Conservation (phyloP, 2,113 vertebrate genomes). For the rabbit (Oryctolagus cuniculus) region DNA sequence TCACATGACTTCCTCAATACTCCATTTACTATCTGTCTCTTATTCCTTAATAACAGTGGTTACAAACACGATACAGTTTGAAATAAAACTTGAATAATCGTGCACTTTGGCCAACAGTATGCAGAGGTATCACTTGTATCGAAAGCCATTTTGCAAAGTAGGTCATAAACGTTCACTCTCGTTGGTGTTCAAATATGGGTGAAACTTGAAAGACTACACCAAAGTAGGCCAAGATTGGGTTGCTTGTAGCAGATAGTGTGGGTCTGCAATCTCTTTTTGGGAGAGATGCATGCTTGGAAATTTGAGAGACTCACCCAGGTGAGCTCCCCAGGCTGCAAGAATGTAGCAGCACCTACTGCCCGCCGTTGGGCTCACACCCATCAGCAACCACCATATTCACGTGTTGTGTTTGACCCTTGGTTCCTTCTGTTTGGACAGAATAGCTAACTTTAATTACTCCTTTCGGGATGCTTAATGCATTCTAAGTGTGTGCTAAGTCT, state of each 20-base stretch:
- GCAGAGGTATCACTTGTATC: not conserved
- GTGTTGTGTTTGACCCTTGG: conserved; percentile 10
- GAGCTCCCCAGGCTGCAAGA: too few species aligned
- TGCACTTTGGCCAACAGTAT: not conserved
- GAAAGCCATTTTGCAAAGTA: not conserved
- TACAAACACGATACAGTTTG: not conserved
- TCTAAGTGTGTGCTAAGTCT: conserved; percentile 73
- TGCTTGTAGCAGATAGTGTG: not conserved
- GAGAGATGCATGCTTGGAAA: not conserved
- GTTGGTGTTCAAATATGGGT: not conserved
- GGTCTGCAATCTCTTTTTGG: not conserved
- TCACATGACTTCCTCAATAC: too few species aligned
- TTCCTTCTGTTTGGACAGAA: conserved; percentile 41
- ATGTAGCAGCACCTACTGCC: not conserved
- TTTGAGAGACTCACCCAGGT: not conserved
- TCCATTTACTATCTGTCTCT: not conserved
- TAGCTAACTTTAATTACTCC: conserved; percentile 68
- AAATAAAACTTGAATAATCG: not conserved
- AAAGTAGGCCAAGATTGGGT: not conserved
- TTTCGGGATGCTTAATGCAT: conserved; percentile 69
- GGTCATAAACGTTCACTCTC: not conserved
- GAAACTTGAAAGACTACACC: not conserved
- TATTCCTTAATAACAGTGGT: not conserved
- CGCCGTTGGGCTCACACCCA: not conserved
- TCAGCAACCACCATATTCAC: not conserved